Conservation (phyloP, 2,113 vertebrate species). For the Uropsilus gracilis region DNA sequence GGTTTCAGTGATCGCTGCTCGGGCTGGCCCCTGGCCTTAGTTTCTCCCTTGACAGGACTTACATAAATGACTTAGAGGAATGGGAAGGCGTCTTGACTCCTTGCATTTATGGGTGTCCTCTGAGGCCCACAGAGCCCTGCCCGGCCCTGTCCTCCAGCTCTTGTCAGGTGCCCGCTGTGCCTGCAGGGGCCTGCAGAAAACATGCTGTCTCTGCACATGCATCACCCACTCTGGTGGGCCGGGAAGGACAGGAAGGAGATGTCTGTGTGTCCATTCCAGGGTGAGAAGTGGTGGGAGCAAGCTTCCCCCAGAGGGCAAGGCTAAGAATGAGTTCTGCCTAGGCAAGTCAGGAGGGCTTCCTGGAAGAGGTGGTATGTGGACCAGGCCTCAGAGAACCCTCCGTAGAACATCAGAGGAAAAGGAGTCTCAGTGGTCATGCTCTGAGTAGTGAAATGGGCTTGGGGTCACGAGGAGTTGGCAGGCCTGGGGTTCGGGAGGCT, state of each 20-base stretch:
- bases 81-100: background rate
- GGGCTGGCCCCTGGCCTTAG: background rate
- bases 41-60: background rate
- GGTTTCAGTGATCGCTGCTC: background rate
- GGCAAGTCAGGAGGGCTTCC: background rate
- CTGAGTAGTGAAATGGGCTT: fast-evolving
- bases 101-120: fast-evolving
- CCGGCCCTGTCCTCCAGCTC: background rate
- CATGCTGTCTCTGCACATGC: background rate
- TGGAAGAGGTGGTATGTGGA: background rate
- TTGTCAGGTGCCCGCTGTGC: background rate
- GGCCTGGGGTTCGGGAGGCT: background rate
- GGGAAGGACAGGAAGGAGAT: background rate
- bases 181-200: background rate
- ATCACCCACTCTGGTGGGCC: too few relatives aligned
- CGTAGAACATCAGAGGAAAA: background rate
- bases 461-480: fast-evolving
- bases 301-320: background rate
- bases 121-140: too few relatives aligned
- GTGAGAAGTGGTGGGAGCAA: background rate
- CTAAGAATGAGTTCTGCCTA: background rate
- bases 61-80: background rate
- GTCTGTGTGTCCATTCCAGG: background rate
- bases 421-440: background rate
- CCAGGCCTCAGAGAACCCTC: background rate